A percentile compares a stretch with the other conserved stretches of the same genome.
Conservation (phyloP, 2,113 vertebrate species). For the Notechis scutatus region DNA sequence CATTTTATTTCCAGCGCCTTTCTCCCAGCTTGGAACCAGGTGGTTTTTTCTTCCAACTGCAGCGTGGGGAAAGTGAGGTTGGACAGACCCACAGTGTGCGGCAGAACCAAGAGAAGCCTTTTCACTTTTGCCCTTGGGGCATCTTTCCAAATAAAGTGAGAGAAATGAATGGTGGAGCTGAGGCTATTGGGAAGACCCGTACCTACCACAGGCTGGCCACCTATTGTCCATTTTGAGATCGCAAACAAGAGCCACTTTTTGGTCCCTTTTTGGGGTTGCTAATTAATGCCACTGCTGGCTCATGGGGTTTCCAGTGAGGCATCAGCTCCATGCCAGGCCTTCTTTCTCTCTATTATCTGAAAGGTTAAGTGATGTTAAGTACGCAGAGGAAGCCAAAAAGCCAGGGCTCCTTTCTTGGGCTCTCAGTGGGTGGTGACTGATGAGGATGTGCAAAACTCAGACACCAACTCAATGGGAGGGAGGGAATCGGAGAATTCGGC, state of each 20-base stretch:
- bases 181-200: neutral
- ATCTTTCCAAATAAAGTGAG: neutral
- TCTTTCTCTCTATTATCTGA: neutral
- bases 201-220: neutral
- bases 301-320: neutral
- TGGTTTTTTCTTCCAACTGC: too few species aligned
- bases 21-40: too few species aligned
- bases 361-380: conserved; percentile 5
- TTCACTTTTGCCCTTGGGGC: neutral
- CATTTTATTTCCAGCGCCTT: too few species aligned
- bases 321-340: neutral
- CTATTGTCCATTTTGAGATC: neutral
- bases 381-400: neutral
- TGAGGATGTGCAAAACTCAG: neutral
- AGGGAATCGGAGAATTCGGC: neutral
- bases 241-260: neutral
- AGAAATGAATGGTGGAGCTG: neutral
- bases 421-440: neutral
- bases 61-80: neutral
- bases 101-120: neutral
- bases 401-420: neutral
- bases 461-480: neutral
- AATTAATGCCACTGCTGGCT: neutral
- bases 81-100: neutral
- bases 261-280: neutral